Conservation (phyloP, 2,113 vertebrate genomes). For the Trichomycterus rosablanca region DNA sequence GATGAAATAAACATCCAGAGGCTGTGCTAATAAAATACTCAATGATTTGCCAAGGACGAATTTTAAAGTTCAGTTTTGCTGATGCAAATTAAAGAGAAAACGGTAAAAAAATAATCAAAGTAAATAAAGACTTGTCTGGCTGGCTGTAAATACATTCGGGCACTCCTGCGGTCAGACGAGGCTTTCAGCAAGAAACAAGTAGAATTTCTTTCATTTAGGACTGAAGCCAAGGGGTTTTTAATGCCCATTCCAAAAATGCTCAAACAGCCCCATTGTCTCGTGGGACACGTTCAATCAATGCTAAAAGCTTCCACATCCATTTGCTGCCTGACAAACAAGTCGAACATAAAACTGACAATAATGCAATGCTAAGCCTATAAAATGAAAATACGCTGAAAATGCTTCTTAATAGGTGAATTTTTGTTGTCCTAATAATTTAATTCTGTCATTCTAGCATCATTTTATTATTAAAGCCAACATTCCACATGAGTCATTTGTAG, state of each 20-base stretch:
- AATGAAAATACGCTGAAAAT: background rate
- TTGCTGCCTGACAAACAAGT: conserved; percentile 9
- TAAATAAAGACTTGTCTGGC: background rate
- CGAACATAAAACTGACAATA: conserved; percentile 1
- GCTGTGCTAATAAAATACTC: background rate
- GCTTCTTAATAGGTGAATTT: background rate
- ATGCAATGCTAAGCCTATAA: background rate
- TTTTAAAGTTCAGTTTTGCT: background rate
- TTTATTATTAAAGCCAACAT: too few relatives aligned
- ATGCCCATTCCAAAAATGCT: background rate
- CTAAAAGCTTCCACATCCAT: conserved; percentile 11
- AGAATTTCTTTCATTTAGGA: conserved; percentile 11
- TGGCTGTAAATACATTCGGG: conserved; percentile 12
- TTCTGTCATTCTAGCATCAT: too few relatives aligned
- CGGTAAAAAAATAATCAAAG: background rate
- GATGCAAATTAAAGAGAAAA: background rate
- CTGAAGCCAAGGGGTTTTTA: background rate
- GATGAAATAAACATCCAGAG: background rate
- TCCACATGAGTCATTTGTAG: too few relatives aligned
- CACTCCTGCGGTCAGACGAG: conserved; percentile 1
- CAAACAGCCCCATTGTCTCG: conserved; percentile 3
- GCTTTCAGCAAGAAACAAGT: conserved; percentile 18
- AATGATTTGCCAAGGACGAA: background rate
- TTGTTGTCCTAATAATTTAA: too few relatives aligned
- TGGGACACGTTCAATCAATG: background rate